Base-by-base conservation (phyloP, 2,113 vertebrate genomes). In the Todiramphus saurophagus region DNA sequence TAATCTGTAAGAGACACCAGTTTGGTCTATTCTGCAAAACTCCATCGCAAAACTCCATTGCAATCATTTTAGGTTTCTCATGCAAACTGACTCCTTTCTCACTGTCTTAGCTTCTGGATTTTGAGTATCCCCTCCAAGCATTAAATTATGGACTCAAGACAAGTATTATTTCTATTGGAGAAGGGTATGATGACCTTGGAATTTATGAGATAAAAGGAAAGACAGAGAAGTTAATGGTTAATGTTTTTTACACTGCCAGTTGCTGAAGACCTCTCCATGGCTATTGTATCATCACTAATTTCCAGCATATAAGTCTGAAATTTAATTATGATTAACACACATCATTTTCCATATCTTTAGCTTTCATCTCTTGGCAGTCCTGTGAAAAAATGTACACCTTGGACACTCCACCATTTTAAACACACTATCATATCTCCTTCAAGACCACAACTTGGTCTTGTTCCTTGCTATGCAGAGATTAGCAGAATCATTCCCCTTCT, bases 271-370 rank as follows among this genome's bases (percentile, higher is more conserved):
- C 70, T 64, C 69, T 86, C 77, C 80, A 93, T 82, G 59, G 75
- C 74, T 96, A 46, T 28, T 60, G 21, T 48, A 85, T 91, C 87
- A 74, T 93, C 82, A 96, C n/a, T 92, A 69, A 74, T 79, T 96
- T 92, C 78, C 87, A 96, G 59, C 72, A 89, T 50, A 86, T 75
- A 93, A 94, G 56, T 70, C 46, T 90, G 76, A 94, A 95, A 96
- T 28, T 95, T 88, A 69, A 62, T 88, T 75, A 90, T 1, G 5
- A 87, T 80, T 82, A 95, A 90, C 56, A 89, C 62, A 70, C 16
- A 50, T 73, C 12, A 95, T 95, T 80, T 95, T 91, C 86, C 58
- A 92, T 74, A 93, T 68, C 86, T 95, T 95, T 74, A 94, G 55
- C 67, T 95, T 80, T 16, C 35, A 92, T 64, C 66, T 97, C 79